A percentile compares a stretch with the other conserved stretches of the same genome.
Evolutionary conservation across 2,888 invertebrate genomes (phyloP).

Genomic region (Torymus aiolomorphi): DNA sequence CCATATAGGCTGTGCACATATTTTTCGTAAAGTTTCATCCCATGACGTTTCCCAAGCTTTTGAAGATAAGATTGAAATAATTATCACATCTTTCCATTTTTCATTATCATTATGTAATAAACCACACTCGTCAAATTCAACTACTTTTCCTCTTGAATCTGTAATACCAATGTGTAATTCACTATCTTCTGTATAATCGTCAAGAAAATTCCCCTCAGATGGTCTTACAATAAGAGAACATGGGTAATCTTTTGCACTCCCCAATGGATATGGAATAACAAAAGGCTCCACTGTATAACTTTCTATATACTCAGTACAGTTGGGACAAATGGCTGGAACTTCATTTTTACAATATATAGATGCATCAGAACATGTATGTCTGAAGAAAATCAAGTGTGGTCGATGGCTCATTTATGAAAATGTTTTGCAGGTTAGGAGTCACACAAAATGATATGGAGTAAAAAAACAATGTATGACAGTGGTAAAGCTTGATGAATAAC

Average conservation of each 20-base stretch:
- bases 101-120: conserved; percentile 74
- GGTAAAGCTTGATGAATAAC: no score
- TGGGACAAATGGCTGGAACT: conserved; percentile 87
- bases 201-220: conserved; percentile 90
- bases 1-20: conserved; percentile 81
- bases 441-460: no score
- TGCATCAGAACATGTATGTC: conserved; percentile 87
- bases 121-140: conserved; percentile 90
- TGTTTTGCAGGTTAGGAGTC: no score
- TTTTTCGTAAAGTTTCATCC: conserved; percentile 68
- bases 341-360: conserved; percentile 85
- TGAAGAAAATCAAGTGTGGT: conserved; percentile 86
- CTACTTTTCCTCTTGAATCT: conserved; percentile 86
- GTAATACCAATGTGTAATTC: conserved; percentile 95
- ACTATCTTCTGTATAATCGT: conserved; percentile 88
- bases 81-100: conserved; percentile 68
- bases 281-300: conserved; percentile 61
- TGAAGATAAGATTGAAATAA: conserved; percentile 64
- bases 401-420: no score
- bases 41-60: conserved; percentile 71
- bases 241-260: conserved; percentile 86
- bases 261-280: conserved; percentile 91
- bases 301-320: conserved; percentile 77
- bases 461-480: no score
- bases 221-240: conserved; percentile 91